Conservation (phyloP, 2,888 invertebrate species). For the Xestobium rufovillosum region DNA sequence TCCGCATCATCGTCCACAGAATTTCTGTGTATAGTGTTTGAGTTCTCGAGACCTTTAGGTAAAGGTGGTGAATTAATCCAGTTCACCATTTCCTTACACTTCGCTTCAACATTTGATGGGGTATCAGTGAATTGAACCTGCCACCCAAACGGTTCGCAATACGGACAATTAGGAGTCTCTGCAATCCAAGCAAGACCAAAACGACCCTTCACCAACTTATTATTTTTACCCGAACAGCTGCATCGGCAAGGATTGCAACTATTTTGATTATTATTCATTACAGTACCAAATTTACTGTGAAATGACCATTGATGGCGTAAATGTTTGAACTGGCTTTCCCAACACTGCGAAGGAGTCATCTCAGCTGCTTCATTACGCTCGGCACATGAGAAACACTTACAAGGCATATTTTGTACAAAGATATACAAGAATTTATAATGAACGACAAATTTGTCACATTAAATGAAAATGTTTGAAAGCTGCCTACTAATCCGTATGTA, state of each 20-base stretch:
- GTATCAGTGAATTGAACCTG: conserved; percentile 38
- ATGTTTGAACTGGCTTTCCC: conserved; percentile 2
- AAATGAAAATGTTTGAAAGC: no score
- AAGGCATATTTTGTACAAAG: no score
- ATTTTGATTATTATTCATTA: conserved; percentile 5
- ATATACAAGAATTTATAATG: no score
- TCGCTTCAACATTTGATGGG: conserved; percentile 33
- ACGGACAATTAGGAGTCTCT: conserved; percentile 31
- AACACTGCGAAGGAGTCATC: no score
- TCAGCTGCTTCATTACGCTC: no score
- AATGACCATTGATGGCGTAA: conserved; percentile 4
- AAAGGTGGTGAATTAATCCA: conserved; percentile 37
- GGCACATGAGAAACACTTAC: no score
- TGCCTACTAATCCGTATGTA: no score
- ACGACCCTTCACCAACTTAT: conserved; percentile 31
- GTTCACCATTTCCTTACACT: conserved; percentile 34
- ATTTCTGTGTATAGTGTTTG: no score
- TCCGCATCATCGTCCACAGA: neutral
- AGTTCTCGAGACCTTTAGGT: no score
- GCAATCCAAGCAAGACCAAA: conserved; percentile 38
- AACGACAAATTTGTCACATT: no score
- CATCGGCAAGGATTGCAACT: neutral
- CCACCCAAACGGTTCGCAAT: conserved; percentile 35
- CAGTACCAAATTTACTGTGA: neutral
- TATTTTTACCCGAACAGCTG: no score